Evolutionary conservation across 2,797 vertebrate species (phyloP), one percentile per base, ranked within the genome.

Genomic region (Anniella stebbinsi): DNA sequence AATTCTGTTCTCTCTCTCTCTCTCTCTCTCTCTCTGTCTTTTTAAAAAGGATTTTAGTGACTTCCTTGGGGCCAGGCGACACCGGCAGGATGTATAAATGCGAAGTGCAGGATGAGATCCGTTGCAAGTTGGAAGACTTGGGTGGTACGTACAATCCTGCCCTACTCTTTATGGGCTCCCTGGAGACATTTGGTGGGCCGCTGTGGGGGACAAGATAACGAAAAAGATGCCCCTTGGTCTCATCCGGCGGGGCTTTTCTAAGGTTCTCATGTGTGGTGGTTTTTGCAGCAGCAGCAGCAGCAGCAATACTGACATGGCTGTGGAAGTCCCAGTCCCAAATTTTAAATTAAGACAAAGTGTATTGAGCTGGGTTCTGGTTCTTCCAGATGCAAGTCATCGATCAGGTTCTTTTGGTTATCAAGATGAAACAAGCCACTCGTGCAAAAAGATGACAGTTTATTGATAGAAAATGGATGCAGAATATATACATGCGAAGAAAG

Each of bases 1-100:
- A 9, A 54, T 10, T 54, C 38, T 21, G 7, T 77, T 28, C 33
- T 30, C 15, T 38, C 78, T 33, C 45, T 45, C 45, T 45, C 45
- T 28, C 33, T 30, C 15, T 38, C 78, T 33, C 45, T 45, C 45
- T 45, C 45, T 45, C 3, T 45, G 45, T 45, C 45, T 45, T 38
- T 48, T 18, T 83, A 1, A 57, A 72, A 84, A 94, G 93, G 88
- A 87, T 94, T 93, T 85, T 94, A 77, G 88, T 60, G 25, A 90
- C 91, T 80, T 93, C 93, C 17, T 76, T 89, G 17, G 77, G 6
- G 36, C 80, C 18, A 0, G 73, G 60, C 3, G 17, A 69, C 5
- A 72, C 63, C 23, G 89, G 94, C 77, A 85, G 80, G 80, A 70
- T 93, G 54, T 92, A 85, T 51, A 89, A 76, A 81, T 94, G 93